Evolutionary conservation across 2,888 invertebrate species (phyloP), one percentile per base, ranked within the genome.

Genomic region (Lasioglossum oenotherae): DNA sequence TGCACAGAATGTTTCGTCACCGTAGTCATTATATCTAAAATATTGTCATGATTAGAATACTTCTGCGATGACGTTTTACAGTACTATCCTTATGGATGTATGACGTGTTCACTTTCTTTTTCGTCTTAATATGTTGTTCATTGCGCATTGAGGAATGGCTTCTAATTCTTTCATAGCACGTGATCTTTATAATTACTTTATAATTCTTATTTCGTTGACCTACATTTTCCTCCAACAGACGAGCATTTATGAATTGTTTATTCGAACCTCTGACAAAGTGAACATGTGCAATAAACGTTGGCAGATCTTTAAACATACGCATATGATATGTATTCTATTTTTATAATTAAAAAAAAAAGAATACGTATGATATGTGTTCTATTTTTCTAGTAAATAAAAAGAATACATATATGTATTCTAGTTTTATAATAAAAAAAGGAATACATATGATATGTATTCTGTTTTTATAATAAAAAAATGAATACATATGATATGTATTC

Each of bases 91-190:
- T 73, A 8, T 19, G n/a, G 35, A 35, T 41, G n/a, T 44, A 38
- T 80, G 78, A 81, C 81, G 69, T 69, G 69, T 38, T 82, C 84
- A 69, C 79, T 88, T 84, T 72, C 78, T 81, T 86, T 35, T 44
- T 31, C 49, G 60, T 69, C 16, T 67, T 41, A n/a, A 60, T 38
- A n/a, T 35, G 53, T 71, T 41, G 74, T n/a, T 73, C 76, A 44
- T 57, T 6, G 19, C 44, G 31, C 5, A 53, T 46, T 16, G 27
- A 16, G 1, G 19, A 60, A 53, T 31, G 27, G 5, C 49, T 69
- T 77, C 35, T 64, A 71, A 71, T 75, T 67, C 72, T 77, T 80
- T 87, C 76, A 74, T 78, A 41, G 71, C 46, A 38, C 72, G 64
- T 64, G 74, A 80, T 19, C n/a, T 35, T 31, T 35, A 12, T 23